Evolutionary conservation across 2,113 vertebrate species (phyloP).

Genomic region (Amblyopsis rosae): DNA sequence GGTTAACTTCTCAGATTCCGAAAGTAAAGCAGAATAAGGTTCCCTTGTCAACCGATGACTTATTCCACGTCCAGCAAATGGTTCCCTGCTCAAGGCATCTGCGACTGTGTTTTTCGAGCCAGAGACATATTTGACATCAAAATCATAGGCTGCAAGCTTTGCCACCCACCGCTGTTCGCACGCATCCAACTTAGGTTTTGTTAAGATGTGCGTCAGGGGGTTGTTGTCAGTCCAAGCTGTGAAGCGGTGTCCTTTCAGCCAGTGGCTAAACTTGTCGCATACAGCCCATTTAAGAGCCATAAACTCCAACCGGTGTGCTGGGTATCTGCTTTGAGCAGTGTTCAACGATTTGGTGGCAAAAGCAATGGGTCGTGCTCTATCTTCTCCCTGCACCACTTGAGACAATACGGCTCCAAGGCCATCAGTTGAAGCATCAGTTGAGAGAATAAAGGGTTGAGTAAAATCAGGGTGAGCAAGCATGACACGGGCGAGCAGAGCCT

Average conservation of each 20-base stretch:
- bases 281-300: not conserved
- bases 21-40: not conserved
- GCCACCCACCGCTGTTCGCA: conserved; percentile 6
- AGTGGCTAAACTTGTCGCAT: conserved; percentile 6
- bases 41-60: not conserved
- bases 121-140: not conserved
- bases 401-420: not conserved
- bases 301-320: conserved; percentile 5
- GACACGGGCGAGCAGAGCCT: not conserved
- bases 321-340: conserved; percentile 1
- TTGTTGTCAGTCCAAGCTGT: conserved; percentile 3
- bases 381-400: not conserved
- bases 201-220: not conserved
- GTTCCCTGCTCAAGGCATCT: not conserved
- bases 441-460: not conserved
- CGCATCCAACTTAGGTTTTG: conserved; percentile 2
- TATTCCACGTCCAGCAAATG: not conserved
- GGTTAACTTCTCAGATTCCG: not conserved
- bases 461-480: not conserved
- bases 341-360: conserved; percentile 5
- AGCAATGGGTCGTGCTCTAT: not conserved
- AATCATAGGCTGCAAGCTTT: not conserved
- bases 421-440: not conserved
- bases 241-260: not conserved
- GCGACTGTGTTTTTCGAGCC: not conserved